phyloP scores from a whole-genome alignment of 2,113 vertebrate genomes.

The Caracal caracal region DNA sequence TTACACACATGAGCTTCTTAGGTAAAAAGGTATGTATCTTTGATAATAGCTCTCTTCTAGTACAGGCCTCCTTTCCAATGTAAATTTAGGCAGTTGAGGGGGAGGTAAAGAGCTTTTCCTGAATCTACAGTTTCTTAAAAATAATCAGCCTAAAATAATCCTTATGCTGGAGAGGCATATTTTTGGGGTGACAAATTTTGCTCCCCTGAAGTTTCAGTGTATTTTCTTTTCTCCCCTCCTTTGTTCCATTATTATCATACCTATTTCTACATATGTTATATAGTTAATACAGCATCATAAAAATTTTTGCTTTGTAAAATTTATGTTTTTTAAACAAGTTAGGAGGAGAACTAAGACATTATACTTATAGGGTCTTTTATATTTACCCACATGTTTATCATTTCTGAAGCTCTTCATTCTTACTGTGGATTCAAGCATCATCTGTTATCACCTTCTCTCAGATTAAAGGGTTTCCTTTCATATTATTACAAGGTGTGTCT shows the following conservation, averaged over 20 bases:
- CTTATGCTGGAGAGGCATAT: background rate
- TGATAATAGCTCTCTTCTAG: background rate
- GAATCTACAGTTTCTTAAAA: background rate
- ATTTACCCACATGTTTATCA: background rate
- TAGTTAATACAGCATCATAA: background rate
- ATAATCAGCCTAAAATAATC: background rate
- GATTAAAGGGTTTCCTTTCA: background rate
- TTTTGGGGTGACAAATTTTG: background rate
- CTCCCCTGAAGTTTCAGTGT: background rate
- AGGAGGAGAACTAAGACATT: background rate
- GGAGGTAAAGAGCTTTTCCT: background rate
- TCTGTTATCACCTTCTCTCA: background rate
- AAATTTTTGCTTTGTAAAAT: background rate
- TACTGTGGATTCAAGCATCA: background rate
- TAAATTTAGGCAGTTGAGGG: background rate
- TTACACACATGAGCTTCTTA: background rate
- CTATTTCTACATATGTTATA: background rate
- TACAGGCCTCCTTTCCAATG: background rate
- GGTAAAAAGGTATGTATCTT: background rate
- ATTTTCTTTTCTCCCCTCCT: background rate
- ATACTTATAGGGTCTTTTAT: background rate
- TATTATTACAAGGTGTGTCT: background rate
- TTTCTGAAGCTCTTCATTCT: background rate
- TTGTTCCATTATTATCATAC: background rate
- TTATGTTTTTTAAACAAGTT: constrained; percentile 14